Evolutionary conservation across 2,113 vertebrate genomes (phyloP), one percentile per base, ranked within the genome.

Genomic region (Thermophis baileyi): DNA sequence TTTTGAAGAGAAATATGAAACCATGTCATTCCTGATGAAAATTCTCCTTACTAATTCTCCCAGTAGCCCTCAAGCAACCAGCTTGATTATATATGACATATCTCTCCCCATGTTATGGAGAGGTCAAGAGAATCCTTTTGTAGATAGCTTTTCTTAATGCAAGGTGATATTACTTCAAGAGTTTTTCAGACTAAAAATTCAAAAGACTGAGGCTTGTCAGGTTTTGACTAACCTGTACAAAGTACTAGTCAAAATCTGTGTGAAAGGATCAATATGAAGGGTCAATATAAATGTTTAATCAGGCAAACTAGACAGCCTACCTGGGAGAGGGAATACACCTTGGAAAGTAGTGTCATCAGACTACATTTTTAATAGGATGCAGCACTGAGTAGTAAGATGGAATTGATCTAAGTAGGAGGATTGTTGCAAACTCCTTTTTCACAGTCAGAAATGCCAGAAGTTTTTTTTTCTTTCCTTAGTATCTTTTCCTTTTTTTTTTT

Each of bases 401-500:
- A 90, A 86, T 25, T 86, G 24, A 89, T 25, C 44, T 87, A 86
- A 86, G 74, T 55, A 89, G 69, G 91, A 92, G 87, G 3, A 50
- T 0, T 30, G 20, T 7, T 6, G 69, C 22, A 88, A 1, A 90
- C 3, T 81, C 63, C 35, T 55, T 90, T 69, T 7, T 87, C 53
- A 91, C 91, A 74, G 88, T 90, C 44, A 30, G 54, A 60, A 74
- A 69, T 92, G 89, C 88, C 69, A 91, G 81, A 90, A 85, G 88
- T 69, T 87, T 60, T 85, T 86, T 46, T 92, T 47, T 91, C 25
- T 90, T 94, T 90, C 54, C 50, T 53, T 55, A 3, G 22, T 47
- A 87, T 63, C 10, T 63, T 35, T 60, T 60, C 20, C 69, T 47
- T 6, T 47, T 27, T 44, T 60, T 57, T 87, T 94, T 53, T 57